A percentile compares a stretch with the other conserved stretches of the same genome.
Conservation (phyloP, 2,797 vertebrate genomes). For the Nannoperca obscura region DNA sequence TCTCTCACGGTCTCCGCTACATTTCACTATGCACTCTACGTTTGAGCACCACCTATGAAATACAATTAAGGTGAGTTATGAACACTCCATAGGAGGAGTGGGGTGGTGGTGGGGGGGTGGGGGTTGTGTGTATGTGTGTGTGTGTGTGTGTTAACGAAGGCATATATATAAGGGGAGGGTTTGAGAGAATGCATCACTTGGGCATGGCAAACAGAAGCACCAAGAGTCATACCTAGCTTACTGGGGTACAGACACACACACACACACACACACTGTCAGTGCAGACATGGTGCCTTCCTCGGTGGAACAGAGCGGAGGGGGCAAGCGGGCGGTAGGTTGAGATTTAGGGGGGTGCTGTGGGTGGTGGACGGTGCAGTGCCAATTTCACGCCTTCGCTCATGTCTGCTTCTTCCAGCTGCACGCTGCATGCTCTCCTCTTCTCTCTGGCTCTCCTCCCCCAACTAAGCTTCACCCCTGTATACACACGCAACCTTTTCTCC, state of each 20-base stretch:
- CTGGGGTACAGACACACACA: neutral
- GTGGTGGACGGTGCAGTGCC: constrained; percentile 77
- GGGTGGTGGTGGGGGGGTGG: constrained; percentile 37
- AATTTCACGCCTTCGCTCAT: constrained; percentile 85
- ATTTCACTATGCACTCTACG: constrained; percentile 71
- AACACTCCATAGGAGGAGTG: constrained; percentile 69
- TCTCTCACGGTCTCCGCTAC: constrained; percentile 57
- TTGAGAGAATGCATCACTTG: constrained; percentile 55
- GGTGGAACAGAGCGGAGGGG: constrained; percentile 44
- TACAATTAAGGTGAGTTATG: constrained; percentile 89
- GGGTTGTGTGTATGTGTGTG: constrained; percentile 23
- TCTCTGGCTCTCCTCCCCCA: constrained; percentile 62
- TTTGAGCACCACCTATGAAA: constrained; percentile 85
- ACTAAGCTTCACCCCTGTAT: constrained; percentile 45
- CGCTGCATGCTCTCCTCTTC: constrained; percentile 59
- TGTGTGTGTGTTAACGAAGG: constrained; percentile 43
- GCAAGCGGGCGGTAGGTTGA: constrained; percentile 44
- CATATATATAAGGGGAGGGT: constrained; percentile 18
- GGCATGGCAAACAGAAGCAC: constrained; percentile 34
- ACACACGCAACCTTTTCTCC: constrained; percentile 35
- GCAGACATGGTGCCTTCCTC: constrained; percentile 40
- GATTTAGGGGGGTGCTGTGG: constrained; percentile 56
- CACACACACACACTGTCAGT: constrained; percentile 14
- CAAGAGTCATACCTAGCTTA: constrained; percentile 22
- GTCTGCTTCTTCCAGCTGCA: constrained; percentile 82